Base-by-base conservation (phyloP, 2,797 vertebrate genomes). In the Morelia viridis region DNA sequence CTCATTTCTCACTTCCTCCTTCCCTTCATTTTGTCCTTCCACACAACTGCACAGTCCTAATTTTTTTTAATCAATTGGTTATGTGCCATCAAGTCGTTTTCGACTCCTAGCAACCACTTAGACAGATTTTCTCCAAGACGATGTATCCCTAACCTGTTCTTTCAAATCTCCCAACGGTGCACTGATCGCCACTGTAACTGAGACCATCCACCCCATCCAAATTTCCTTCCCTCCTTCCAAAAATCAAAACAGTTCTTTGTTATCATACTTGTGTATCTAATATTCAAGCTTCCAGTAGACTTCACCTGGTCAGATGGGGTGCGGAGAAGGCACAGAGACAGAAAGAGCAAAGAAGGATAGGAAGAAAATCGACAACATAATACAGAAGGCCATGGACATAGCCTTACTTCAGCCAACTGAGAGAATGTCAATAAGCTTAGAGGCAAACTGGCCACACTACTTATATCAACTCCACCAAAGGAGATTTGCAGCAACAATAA, bases 211-310 rank as follows among this genome's bases (percentile, higher is more conserved):
- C 35, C 17, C 19, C 19, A 4, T 0, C 0, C 0, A 0, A 87
- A 61, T 8, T 17, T 12, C 80, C 35, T 64, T 53, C 60, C 31
- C 88, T 15, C 28, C 0, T 88, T 88, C 84, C 89, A 65, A 85
- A 94, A 41, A 22, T 85, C 90, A 76, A 50, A 91, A 89, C 89
- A 94, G 90, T 94, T 95, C 90, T 93, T 94, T 92, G 94, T 94
- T 95, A 94, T 35, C 15, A 92, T 92, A 93, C 92, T 86, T 22
- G 0, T 76, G 68, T 91, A 80, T 50, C 19, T 91, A 91, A 76
- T 91, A 90, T 95, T 71, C 89, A n/a, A 57, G 92, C 86, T 90
- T 94, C 94, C 94, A 84, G 88, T 91, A 88, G 86, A 31, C 90
- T 91, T 89, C 61, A 93, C 93, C 93, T 17, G 84, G 64, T 89